Percentiles rank a stretch among this genome's conserved stretches.
These are phyloP conservation scores for Pyrochroa serraticornis DNA, from an alignment of 2,888 invertebrate species.

Conservation along the genomic window DNA sequence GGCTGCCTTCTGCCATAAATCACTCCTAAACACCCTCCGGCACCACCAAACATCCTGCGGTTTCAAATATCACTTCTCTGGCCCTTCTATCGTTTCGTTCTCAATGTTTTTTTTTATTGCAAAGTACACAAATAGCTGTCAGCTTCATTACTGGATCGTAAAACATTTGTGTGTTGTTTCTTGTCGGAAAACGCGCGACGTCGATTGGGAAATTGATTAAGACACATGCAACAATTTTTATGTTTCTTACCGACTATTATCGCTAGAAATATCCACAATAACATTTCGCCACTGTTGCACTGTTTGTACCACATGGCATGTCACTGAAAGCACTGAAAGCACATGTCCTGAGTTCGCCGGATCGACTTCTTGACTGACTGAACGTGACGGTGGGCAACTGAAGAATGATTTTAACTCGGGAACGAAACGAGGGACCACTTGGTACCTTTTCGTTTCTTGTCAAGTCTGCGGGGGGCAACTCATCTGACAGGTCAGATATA, in stretches of 20 bases:
- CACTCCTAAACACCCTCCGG: slow-evolving; percentile 15
- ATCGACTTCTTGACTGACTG: too few relatives aligned
- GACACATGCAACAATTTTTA: background rate
- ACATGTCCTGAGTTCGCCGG: background rate
- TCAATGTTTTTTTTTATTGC: too few relatives aligned
- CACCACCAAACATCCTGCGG: slow-evolving; percentile 24
- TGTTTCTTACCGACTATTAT: slow-evolving; percentile 1
- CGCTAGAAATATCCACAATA: slow-evolving; percentile 11
- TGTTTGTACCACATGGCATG: slow-evolving; percentile 24
- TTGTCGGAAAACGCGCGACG: too few relatives aligned
- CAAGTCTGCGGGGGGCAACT: slow-evolving; percentile 33
- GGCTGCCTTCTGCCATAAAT: slow-evolving; percentile 17
- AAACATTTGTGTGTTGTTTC: slow-evolving; percentile 2
- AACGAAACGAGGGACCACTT: slow-evolving; percentile 27
- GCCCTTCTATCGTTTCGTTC: background rate
- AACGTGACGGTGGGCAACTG: slow-evolving; percentile 18
- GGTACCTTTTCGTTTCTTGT: slow-evolving; percentile 32
- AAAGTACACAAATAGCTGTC: background rate
- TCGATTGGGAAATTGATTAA: too few relatives aligned
- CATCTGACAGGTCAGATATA: slow-evolving; percentile 1
- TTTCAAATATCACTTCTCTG: slow-evolving; percentile 12
- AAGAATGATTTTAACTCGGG: slow-evolving; percentile 19
- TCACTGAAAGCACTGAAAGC: slow-evolving; percentile 9
- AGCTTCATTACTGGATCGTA: slow-evolving; percentile 15
- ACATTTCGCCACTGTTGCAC: slow-evolving; percentile 1